Conservation (phyloP, 2,113 vertebrate genomes). For the Phoxinus phoxinus region DNA sequence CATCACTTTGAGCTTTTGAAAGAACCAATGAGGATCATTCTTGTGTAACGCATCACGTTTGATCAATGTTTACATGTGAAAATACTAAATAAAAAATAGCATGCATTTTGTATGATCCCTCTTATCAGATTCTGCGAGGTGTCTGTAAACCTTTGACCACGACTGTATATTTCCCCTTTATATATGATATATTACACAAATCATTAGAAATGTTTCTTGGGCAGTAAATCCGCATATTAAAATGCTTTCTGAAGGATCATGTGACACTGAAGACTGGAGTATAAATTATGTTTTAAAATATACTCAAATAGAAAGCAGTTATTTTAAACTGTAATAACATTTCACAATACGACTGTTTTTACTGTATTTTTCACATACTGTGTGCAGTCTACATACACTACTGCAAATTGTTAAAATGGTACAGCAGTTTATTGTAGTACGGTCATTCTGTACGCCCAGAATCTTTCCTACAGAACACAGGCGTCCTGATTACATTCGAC, state of each 20-base stretch:
- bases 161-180: no score
- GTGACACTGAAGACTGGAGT: not conserved
- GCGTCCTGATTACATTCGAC: slow-evolving; percentile 14
- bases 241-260: not conserved
- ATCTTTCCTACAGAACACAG: slow-evolving; percentile 5
- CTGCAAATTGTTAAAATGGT: no score
- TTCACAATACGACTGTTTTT: not conserved
- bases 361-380: slow-evolving; percentile 6
- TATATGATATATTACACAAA: not conserved
- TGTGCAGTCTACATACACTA: not conserved
- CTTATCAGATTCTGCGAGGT: no score
- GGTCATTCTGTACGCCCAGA: not conserved
- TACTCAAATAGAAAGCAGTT: not conserved
- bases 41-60: no score
- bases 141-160: no score
- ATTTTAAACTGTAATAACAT: not conserved
- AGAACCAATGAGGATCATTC: no score
- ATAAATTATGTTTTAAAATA: not conserved
- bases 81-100: no score
- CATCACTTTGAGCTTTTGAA: no score
- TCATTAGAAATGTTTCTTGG: not conserved
- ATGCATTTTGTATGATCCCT: no score
- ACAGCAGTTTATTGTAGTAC: not conserved
- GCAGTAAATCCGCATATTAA: not conserved
- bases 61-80: no score